Evolutionary conservation across 1,140 invertebrate species (phyloP), one percentile per base, ranked within the genome.

Genomic region (Euura saliciscinereae): DNA sequence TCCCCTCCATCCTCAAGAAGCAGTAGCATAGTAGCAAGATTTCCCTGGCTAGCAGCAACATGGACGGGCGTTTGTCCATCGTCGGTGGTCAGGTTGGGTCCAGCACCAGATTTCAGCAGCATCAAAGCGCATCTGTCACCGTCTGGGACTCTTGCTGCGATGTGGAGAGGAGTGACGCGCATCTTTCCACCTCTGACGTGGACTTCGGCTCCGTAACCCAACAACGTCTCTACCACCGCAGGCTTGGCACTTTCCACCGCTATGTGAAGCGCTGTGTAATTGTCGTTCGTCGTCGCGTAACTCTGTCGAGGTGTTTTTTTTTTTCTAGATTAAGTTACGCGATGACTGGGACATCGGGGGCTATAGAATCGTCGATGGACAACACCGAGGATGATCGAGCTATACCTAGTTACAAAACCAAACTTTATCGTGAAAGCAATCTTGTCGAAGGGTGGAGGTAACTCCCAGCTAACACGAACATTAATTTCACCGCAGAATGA

Each of bases 241-340:
- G 98, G 97, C 83, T 99, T 98, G 71, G 95, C 95, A 51, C 95
- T 96, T 86, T 99, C 96, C 3, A 99, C 98, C n/a, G 98, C 98
- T 78, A 99, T 96, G 82, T 99, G 98, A 0, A 99, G 89, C n/a
- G 98, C 97, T 42, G 98, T 99, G 84, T 97, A 98, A 82, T 98
- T 98, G 82, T 99, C 97, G 94, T 99, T 88, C 2, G 86, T 87
- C 10, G 81, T 82, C 0, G 83, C 85, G 69, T 87, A 85, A 44
- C 87, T 85, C 85, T 86, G 69, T 59, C 28, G 28, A 28, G 28
- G 28, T 28, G 28, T 28, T 28, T 28, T 28, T 28, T 28, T 28
- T 28, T 28, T 28, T 28, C 28, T 28, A 28, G 28, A 28, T 28
- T 28, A 28, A 28, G 28, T 28, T 28, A 28, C 28, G 28, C 28